Percentiles rank a stretch among this genome's conserved stretches.
Conservation (phyloP, 2,113 vertebrate genomes). For the Corythornis cristatus region DNA sequence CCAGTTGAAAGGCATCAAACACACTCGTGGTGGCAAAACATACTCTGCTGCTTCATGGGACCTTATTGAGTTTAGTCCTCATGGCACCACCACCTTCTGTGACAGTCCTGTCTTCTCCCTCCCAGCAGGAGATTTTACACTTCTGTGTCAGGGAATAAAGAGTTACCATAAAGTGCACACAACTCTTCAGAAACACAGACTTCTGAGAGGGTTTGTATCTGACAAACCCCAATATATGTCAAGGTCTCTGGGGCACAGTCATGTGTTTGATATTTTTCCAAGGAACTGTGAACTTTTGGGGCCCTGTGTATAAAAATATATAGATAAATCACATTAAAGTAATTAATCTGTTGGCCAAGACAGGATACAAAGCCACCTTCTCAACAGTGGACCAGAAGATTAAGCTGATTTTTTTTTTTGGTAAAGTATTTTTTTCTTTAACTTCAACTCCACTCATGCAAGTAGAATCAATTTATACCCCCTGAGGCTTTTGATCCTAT, state of each 20-base stretch:
- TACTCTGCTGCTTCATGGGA: not conserved
- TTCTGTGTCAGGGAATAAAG: not conserved
- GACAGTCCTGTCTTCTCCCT: not conserved
- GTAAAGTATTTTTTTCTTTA: not conserved
- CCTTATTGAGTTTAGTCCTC: not conserved
- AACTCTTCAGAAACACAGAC: not conserved
- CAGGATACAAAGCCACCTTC: not conserved
- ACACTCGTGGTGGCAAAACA: not conserved
- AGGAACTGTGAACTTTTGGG: not conserved
- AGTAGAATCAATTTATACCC: not conserved
- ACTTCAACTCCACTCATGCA: not conserved
- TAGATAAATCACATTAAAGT: not conserved
- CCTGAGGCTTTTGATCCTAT: not conserved
- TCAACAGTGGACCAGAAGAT: not conserved
- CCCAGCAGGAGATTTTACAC: not conserved
- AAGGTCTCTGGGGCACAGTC: not conserved
- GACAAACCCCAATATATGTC: not conserved
- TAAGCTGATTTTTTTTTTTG: not conserved
- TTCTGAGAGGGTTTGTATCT: not conserved
- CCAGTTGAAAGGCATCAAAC: accelerated
- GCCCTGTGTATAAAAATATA: not conserved
- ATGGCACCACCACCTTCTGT: not conserved
- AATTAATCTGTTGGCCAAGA: not conserved
- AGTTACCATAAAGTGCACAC: not conserved
- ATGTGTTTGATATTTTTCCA: not conserved